phyloP scores from a whole-genome alignment of 2,113 vertebrate species.

The Mormoops blainvillei region DNA sequence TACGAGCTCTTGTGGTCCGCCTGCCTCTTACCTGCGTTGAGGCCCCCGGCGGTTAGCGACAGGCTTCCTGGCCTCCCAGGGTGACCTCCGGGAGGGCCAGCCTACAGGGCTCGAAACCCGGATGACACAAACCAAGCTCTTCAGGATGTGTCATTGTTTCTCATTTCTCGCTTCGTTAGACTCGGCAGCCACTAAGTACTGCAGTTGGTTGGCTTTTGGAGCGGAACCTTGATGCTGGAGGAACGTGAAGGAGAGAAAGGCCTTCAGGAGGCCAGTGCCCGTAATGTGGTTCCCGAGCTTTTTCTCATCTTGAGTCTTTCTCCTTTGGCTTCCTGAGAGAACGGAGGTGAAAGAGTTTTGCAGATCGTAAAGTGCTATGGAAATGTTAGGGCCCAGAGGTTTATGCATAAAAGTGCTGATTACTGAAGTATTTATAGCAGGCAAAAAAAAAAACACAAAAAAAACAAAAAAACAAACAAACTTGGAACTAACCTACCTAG shows the following conservation, averaged over 20 bases:
- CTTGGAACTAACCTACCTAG: no score
- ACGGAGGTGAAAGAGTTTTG: not conserved
- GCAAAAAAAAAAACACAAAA: no score
- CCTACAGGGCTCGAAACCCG: not conserved
- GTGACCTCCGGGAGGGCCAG: rapidly evolving
- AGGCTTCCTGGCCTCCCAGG: not conserved
- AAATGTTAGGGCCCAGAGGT: not conserved
- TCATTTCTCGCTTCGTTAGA: not conserved
- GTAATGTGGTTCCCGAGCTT: not conserved
- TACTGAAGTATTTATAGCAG: not conserved
- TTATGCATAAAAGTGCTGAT: not conserved
- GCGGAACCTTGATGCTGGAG: not conserved
- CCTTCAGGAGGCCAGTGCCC: not conserved
- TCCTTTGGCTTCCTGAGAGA: not conserved
- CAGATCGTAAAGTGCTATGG: not conserved
- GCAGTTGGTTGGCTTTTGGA: not conserved
- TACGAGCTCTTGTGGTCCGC: rapidly evolving
- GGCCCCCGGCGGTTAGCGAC: not conserved
- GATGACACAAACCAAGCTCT: rapidly evolving
- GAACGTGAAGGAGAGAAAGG: not conserved
- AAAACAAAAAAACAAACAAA: no score
- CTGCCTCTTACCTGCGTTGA: not conserved
- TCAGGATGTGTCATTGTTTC: not conserved
- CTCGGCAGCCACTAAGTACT: not conserved
- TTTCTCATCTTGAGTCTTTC: not conserved